Conservation (phyloP, 2,888 invertebrate species). For the Zelleria hepariella region DNA sequence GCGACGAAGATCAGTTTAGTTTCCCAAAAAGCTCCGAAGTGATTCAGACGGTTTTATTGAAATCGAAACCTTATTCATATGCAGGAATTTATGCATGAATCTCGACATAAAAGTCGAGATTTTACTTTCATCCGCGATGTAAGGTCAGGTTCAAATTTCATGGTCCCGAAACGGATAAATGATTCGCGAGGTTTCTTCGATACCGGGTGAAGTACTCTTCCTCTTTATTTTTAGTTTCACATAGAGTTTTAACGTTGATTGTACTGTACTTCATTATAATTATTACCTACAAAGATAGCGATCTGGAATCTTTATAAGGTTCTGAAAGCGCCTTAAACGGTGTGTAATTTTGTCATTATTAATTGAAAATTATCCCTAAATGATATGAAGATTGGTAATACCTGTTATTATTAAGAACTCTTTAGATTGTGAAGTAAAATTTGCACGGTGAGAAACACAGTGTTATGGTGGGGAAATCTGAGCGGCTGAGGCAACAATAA, state of each 20-base stretch:
- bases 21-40: too few species aligned
- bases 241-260: background rate
- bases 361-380: background rate
- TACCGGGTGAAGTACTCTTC: background rate
- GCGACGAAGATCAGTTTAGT: too few species aligned
- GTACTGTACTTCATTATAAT: background rate
- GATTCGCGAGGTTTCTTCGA: too few species aligned
- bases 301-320: background rate
- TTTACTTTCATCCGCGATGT: background rate
- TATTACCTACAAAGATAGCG: background rate
- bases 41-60: background rate
- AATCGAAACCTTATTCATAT: background rate
- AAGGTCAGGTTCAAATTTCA: background rate
- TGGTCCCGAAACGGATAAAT: background rate
- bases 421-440: background rate
- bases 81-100: background rate
- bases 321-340: background rate
- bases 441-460: background rate
- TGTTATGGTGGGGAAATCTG: background rate
- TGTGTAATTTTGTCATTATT: background rate
- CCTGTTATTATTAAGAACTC: background rate
- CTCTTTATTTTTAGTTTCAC: background rate
- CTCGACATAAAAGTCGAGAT: background rate
- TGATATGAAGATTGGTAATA: background rate
- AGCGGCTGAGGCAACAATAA: background rate